These are phyloP conservation scores for Ennomos quercinarius DNA, from an alignment of 2,888 invertebrate genomes.

Conservation along the genomic window DNA sequence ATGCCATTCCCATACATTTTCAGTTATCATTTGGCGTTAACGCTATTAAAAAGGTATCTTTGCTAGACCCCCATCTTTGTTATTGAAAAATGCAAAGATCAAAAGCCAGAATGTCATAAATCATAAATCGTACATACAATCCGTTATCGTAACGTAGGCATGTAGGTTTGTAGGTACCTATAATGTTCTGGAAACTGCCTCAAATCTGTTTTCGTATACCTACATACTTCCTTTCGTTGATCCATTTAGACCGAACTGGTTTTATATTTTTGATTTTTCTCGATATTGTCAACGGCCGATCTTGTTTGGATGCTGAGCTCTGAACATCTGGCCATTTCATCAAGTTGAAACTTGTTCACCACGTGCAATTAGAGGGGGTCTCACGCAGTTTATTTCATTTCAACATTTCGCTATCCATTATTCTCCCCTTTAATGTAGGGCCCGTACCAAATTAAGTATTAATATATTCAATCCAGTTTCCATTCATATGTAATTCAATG, in stretches of 20 bases:
- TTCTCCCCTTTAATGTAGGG: slow-evolving; percentile 77
- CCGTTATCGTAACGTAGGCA: too few species aligned
- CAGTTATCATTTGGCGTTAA: too few species aligned
- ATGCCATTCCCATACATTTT: too few species aligned
- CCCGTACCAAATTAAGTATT: slow-evolving; percentile 81
- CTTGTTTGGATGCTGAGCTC: slow-evolving; percentile 35
- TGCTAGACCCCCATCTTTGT: too few species aligned
- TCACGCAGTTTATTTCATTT: slow-evolving; percentile 61
- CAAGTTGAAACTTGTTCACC: slow-evolving; percentile 72
- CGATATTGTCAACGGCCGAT: slow-evolving; percentile 26
- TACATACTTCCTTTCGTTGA: background rate
- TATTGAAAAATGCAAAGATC: too few species aligned
- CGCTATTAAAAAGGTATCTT: too few species aligned
- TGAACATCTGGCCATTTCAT: slow-evolving; percentile 53
- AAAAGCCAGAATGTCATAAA: too few species aligned
- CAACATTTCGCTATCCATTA: slow-evolving; percentile 76
- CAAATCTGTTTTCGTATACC: slow-evolving; percentile 3
- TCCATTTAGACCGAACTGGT: slow-evolving; percentile 21
- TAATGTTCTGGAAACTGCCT: too few species aligned
- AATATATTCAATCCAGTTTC: slow-evolving; percentile 83
- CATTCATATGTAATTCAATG: slow-evolving; percentile 81
- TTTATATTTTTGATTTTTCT: slow-evolving; percentile 25
- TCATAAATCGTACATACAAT: too few species aligned
- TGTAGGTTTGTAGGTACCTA: too few species aligned
- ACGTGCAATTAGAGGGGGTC: slow-evolving; percentile 71